Base-by-base conservation (phyloP, 2,113 vertebrate species). In the Cottus gobio region DNA sequence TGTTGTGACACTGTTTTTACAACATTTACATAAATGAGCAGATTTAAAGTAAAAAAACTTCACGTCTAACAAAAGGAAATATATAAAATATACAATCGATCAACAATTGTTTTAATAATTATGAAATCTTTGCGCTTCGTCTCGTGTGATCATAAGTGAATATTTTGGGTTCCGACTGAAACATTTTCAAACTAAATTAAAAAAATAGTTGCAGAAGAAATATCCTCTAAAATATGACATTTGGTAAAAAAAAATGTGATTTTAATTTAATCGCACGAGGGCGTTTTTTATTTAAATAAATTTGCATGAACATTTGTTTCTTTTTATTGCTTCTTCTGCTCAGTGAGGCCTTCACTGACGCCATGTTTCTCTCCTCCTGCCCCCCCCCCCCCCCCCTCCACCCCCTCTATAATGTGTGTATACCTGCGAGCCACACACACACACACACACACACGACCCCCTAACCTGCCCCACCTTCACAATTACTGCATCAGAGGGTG, bases 391-490 rank as follows among this genome's bases (percentile, higher is more conserved):
- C n/a, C n/a, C 48, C 3, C 2, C 37, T 37, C n/a, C n/a, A 31
- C 16, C 3, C 61, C 7, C 72, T 74, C 77, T 85, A 76, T 81
- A 88, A 88, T 87, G 77, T 65, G 71, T 75, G 80, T 58, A 69
- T 85, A 80, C 91, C 87, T 67, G 85, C 52, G 63, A 78, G 89
- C 77, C 64, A 65, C 68, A 28, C 85, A 20, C 72, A 24, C 77
- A 63, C 75, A 54, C 79, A 64, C 81, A 82, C 84, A 82, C 85
- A 84, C 82, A 57, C 93, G 91, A 94, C 93, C 95, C 91, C 86
- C 91, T 94, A 93, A 94, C 94, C 93, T 87, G 88, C 92, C 90
- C 93, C 93, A 91, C 94, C 94, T 91, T 88, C 90, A 79, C 92
- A 94, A 95, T 95, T 94, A 95, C 90, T 79, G 84, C 92, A 93